Conservation (phyloP, 2,113 vertebrate genomes). For the Rana temporaria region DNA sequence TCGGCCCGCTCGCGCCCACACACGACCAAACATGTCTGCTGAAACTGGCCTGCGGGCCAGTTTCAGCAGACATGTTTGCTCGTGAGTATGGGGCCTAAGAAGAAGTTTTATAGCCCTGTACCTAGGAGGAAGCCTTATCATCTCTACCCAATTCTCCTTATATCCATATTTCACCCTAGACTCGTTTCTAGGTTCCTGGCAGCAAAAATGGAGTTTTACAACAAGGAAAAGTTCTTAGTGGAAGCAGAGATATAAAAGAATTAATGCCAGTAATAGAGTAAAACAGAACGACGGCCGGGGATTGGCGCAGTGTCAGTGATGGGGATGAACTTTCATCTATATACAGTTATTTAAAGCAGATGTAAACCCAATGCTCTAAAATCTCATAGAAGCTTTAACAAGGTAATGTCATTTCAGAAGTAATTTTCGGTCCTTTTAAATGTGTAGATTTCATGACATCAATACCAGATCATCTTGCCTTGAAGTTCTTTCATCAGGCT, state of each 20-base stretch:
- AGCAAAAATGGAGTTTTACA: constrained; percentile 28
- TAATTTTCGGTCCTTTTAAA: too few relatives aligned
- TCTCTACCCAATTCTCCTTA: not conserved
- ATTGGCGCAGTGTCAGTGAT: not conserved
- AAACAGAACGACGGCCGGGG: not conserved
- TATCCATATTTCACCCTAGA: constrained; percentile 17
- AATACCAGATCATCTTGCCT: too few relatives aligned
- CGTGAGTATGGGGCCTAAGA: too few relatives aligned
- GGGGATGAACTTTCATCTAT: constrained; percentile 16
- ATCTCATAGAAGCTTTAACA: too few relatives aligned
- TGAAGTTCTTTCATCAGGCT: too few relatives aligned
- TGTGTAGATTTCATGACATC: too few relatives aligned
- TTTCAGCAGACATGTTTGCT: too few relatives aligned
- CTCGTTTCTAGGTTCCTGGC: not conserved
- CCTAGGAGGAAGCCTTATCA: not conserved
- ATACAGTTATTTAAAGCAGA: constrained; percentile 1
- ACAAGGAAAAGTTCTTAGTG: not conserved
- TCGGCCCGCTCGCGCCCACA: too few relatives aligned
- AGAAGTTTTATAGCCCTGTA: not conserved
- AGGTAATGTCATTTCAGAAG: too few relatives aligned
- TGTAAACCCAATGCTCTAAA: too few relatives aligned
- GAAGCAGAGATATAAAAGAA: not conserved
- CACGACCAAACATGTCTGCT: too few relatives aligned
- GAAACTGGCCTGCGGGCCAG: too few relatives aligned
- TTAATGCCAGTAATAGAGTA: constrained; percentile 3